A percentile compares a stretch with the other conserved stretches of the same genome.
These are phyloP conservation scores for Alaudala cheleensis DNA, from an alignment of 2,113 vertebrate genomes.

Conservation along the genomic window DNA sequence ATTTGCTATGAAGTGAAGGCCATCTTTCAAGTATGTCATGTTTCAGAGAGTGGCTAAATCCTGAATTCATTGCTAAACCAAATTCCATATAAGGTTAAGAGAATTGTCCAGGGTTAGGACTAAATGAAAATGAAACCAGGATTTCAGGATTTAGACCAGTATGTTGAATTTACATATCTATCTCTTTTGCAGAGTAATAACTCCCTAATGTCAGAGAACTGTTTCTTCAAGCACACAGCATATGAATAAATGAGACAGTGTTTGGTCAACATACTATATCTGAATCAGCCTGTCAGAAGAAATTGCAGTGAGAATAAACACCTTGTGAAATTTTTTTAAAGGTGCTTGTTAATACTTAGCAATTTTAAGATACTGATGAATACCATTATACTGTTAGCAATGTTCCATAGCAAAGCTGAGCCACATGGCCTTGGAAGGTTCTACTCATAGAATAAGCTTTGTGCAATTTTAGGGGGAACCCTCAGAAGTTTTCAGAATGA, in stretches of 20 bases:
- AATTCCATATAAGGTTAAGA: neutral
- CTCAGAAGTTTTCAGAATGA: neutral
- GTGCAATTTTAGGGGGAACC: neutral
- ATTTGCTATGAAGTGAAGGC: neutral
- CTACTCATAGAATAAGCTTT: neutral
- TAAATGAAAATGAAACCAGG: neutral
- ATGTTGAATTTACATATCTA: neutral
- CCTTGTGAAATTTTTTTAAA: neutral
- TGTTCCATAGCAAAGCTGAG: slow-evolving; percentile 26
- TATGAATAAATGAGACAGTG: neutral
- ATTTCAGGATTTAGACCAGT: neutral
- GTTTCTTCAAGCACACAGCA: neutral
- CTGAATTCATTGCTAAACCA: neutral
- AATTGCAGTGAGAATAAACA: neutral
- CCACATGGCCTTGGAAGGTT: neutral
- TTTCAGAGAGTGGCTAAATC: neutral
- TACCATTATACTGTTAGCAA: neutral
- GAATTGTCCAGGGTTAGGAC: neutral
- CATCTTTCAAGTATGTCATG: neutral
- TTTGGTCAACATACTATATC: neutral
- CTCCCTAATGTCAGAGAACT: neutral
- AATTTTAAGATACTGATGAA: slow-evolving; percentile 3
- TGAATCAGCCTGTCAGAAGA: neutral
- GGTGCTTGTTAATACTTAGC: slow-evolving; percentile 8
- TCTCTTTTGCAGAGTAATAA: neutral